A percentile compares a stretch with the other conserved stretches of the same genome.
These are phyloP conservation scores for Turdus rufiventris DNA, from an alignment of 2,113 vertebrate genomes.

Conservation along the genomic window DNA sequence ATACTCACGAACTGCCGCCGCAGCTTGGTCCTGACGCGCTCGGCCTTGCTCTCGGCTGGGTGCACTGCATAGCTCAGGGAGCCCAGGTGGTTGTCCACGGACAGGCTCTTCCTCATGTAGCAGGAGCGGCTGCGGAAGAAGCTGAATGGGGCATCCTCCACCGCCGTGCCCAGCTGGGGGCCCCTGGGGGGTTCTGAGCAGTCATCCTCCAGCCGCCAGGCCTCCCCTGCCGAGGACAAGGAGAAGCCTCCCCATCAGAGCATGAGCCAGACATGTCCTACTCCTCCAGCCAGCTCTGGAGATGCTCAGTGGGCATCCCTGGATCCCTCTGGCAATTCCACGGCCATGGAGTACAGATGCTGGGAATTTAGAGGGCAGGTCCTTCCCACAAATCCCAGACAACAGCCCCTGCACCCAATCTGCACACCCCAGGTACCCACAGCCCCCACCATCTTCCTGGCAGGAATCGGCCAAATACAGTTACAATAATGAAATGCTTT, in stretches of 20 bases:
- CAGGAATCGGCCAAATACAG: neutral
- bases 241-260: neutral
- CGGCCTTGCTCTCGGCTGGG: conserved; percentile 48
- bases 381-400: neutral
- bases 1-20: conserved; percentile 89
- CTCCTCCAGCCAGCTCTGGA: neutral
- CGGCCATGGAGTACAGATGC: neutral
- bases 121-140: conserved; percentile 78
- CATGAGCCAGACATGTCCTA: accelerated
- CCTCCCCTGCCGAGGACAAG: conserved; percentile 64
- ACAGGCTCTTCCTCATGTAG: conserved; percentile 87
- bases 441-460: neutral
- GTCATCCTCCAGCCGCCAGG: conserved; percentile 84
- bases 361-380: too few relatives aligned
- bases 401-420: neutral
- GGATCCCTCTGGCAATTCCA: too few relatives aligned
- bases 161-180: conserved; percentile 45
- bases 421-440: neutral
- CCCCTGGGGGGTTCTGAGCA: neutral
- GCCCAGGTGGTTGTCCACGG: conserved; percentile 84
- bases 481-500: neutral
- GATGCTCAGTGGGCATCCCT: neutral
- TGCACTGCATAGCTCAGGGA: conserved; percentile 65
- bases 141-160: conserved; percentile 78
- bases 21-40: conserved; percentile 77